A percentile compares a stretch with the other conserved stretches of the same genome.
Conservation (phyloP, 2,888 invertebrate species). For the Heliconius cydno region DNA sequence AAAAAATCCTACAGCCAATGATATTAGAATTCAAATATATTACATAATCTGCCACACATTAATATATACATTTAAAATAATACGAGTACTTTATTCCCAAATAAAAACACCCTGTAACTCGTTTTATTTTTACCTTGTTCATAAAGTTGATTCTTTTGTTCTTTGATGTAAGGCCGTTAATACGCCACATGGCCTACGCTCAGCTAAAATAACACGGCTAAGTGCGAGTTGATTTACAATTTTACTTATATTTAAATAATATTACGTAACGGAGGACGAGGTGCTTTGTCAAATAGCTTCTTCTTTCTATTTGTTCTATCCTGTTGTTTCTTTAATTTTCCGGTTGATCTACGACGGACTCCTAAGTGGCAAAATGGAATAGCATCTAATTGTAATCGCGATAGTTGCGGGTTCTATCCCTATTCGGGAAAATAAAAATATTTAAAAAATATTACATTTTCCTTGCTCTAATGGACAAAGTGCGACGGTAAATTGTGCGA, state of each 20-base stretch:
- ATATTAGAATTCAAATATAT: too few species aligned
- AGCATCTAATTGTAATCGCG: too few species aligned
- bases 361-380: too few species aligned
- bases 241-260: not conserved
- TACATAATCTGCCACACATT: too few species aligned
- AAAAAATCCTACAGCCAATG: too few species aligned
- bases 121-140: conserved; percentile 74
- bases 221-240: conserved; percentile 25
- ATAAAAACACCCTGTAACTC: conserved; percentile 56
- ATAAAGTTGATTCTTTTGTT: conserved; percentile 76
- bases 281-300: not conserved
- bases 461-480: not conserved
- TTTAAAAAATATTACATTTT: too few species aligned
- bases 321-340: not conserved
- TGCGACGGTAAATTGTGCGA: not conserved
- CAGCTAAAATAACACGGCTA: conserved; percentile 59
- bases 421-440: too few species aligned
- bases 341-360: too few species aligned
- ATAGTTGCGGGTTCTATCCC: too few species aligned
- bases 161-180: conserved; percentile 70
- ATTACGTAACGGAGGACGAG: not conserved
- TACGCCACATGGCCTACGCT: conserved; percentile 72
- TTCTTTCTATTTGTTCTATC: not conserved
- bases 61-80: too few species aligned
- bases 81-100: conserved; percentile 11